These are phyloP conservation scores for Drosophila gunungcola DNA, from an alignment of 1,140 invertebrate species.

Conservation along the genomic window DNA sequence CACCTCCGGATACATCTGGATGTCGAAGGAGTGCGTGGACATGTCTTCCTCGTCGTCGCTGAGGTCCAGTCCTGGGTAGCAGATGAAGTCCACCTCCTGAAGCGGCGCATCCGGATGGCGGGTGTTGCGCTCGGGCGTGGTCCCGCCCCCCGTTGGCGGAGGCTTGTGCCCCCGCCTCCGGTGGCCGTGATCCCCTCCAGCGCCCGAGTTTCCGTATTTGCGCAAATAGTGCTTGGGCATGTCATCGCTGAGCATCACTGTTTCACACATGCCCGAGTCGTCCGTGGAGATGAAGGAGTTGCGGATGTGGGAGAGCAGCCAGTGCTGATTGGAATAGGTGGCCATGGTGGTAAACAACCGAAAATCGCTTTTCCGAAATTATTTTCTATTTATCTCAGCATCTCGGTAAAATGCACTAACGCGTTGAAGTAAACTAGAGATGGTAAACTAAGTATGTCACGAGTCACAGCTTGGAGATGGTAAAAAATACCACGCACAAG, in stretches of 20 bases:
- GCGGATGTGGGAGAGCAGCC: constrained; percentile 95
- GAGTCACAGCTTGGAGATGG: background rate
- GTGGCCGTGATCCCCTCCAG: constrained; percentile 46
- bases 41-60: constrained; percentile 91
- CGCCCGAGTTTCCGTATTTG: constrained; percentile 63
- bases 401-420: constrained; percentile 25
- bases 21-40: constrained; percentile 88
- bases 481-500: background rate
- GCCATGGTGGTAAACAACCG: constrained; percentile 88
- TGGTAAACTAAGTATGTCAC: background rate
- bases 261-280: constrained; percentile 91
- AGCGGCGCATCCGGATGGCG: constrained; percentile 51
- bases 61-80: constrained; percentile 91
- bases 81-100: constrained; percentile 86
- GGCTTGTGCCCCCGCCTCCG: constrained; percentile 65
- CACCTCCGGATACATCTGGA: constrained; percentile 91
- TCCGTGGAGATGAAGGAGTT: constrained; percentile 98
- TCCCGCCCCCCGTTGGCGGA: constrained; percentile 16
- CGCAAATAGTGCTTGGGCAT: constrained; percentile 88
- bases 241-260: constrained; percentile 92
- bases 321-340: constrained; percentile 96
- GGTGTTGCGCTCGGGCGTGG: constrained; percentile 31
- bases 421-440: background rate
- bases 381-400: constrained; percentile 65
- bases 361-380: constrained; percentile 20